phyloP scores from a whole-genome alignment of 1,140 invertebrate species.

The Hyposmocoma kahamanoa region DNA sequence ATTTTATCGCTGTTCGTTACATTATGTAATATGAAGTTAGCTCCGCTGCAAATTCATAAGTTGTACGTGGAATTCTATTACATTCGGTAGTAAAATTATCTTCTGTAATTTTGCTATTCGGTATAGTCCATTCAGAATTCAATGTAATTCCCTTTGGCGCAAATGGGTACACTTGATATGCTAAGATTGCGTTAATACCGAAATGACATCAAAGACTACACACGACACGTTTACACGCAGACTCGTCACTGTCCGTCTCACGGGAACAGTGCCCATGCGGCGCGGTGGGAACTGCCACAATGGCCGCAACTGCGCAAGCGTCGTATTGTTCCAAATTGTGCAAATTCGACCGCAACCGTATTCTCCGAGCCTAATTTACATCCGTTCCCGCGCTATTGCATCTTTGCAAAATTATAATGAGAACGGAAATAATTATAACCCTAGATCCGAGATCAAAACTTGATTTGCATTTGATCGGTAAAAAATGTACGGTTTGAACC shows the following conservation, averaged over 20 bases:
- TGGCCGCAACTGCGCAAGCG: slow-evolving; percentile 1
- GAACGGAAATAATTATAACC: neutral
- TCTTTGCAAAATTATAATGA: neutral
- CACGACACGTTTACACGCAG: no score
- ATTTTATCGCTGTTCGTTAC: no score
- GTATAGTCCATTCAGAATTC: no score
- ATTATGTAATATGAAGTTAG: no score
- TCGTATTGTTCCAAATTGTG: slow-evolving; percentile 7
- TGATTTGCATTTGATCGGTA: neutral
- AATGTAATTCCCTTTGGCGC: no score
- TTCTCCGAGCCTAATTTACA: neutral
- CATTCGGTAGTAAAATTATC: no score
- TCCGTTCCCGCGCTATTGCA: slow-evolving; percentile 3
- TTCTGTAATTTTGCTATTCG: no score
- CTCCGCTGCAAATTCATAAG: no score
- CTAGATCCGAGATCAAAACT: neutral
- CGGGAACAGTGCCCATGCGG: slow-evolving; percentile 2
- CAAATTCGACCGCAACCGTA: neutral
- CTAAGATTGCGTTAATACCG: no score
- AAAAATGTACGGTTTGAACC: neutral
- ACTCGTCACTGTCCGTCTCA: neutral
- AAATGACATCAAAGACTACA: no score
- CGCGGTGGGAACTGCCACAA: slow-evolving; percentile 3
- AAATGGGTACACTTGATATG: no score
- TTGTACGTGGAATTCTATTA: no score